These are phyloP conservation scores for Scortum barcoo DNA, from an alignment of 2,113 vertebrate species.

Conservation along the genomic window DNA sequence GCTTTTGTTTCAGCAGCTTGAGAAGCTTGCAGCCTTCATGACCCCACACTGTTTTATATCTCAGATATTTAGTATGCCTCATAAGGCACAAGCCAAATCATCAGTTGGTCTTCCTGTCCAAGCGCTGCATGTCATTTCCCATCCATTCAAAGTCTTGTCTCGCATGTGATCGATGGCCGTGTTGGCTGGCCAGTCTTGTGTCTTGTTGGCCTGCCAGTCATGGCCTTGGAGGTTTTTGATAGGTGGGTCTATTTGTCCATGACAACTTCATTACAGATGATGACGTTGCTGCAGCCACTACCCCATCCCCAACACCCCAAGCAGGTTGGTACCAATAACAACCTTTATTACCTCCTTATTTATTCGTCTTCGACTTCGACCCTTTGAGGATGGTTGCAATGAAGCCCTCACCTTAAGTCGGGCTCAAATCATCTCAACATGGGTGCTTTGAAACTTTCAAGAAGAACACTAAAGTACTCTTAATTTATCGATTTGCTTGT, in stretches of 20 bases:
- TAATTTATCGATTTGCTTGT: too few relatives aligned
- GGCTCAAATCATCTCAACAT: background rate
- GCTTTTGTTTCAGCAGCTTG: constrained; percentile 43
- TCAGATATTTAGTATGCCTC: background rate
- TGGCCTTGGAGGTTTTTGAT: constrained; percentile 75
- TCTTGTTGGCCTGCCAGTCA: constrained; percentile 64
- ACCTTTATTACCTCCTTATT: constrained; percentile 31
- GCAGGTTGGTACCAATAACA: constrained; percentile 83
- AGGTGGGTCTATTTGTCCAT: constrained; percentile 82
- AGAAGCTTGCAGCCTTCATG: constrained; percentile 30
- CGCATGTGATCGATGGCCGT: constrained; percentile 60
- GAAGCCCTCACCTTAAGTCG: background rate
- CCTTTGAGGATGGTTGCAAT: constrained; percentile 11
- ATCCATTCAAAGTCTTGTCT: constrained; percentile 29
- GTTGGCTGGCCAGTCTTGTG: constrained; percentile 47
- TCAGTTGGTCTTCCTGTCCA: constrained; percentile 20
- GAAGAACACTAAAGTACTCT: background rate
- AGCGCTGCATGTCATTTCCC: constrained; percentile 44
- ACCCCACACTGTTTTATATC: constrained; percentile 8
- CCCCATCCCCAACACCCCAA: constrained; percentile 77
- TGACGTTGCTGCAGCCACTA: constrained; percentile 74
- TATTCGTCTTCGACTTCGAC: constrained; percentile 1
- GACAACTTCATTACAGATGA: constrained; percentile 86
- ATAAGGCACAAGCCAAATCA: background rate
- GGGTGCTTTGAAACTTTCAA: background rate